These are phyloP conservation scores for Lasaia peninsularis DNA, from an alignment of 1,140 invertebrate species.

Conservation along the genomic window DNA sequence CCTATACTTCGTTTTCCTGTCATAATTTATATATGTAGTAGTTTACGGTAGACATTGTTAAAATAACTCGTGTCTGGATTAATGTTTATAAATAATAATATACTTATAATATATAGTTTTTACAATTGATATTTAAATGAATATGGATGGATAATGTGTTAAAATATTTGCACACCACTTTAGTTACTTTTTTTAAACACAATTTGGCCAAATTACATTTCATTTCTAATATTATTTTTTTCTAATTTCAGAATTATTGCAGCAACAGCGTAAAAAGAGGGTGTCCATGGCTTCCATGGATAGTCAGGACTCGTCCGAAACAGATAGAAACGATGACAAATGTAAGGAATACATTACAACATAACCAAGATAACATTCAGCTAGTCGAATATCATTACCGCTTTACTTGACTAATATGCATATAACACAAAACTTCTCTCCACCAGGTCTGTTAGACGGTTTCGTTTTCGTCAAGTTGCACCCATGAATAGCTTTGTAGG, in stretches of 20 bases:
- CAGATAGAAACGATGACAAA: constrained; percentile 64
- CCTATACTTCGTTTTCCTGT: no score
- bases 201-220: no score
- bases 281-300: constrained; percentile 65
- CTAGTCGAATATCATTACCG: constrained; percentile 1
- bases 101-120: no score
- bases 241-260: constrained; percentile 56
- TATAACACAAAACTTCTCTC: constrained; percentile 41
- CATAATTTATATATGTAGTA: no score
- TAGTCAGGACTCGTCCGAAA: constrained; percentile 52
- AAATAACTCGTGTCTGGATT: no score
- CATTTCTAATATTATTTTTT: no score
- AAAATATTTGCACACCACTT: no score
- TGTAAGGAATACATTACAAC: constrained; percentile 41
- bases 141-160: no score
- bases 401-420: constrained; percentile 22
- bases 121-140: no score
- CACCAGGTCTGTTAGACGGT: constrained; percentile 69
- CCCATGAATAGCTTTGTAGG: constrained; percentile 68
- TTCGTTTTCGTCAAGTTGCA: constrained; percentile 64
- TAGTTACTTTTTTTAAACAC: no score
- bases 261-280: constrained; percentile 56
- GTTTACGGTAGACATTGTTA: no score
- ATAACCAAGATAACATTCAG: not conserved
- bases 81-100: no score